Evolutionary conservation across 2,797 vertebrate genomes (phyloP).

Genomic region (Acanthiza pusilla): DNA sequence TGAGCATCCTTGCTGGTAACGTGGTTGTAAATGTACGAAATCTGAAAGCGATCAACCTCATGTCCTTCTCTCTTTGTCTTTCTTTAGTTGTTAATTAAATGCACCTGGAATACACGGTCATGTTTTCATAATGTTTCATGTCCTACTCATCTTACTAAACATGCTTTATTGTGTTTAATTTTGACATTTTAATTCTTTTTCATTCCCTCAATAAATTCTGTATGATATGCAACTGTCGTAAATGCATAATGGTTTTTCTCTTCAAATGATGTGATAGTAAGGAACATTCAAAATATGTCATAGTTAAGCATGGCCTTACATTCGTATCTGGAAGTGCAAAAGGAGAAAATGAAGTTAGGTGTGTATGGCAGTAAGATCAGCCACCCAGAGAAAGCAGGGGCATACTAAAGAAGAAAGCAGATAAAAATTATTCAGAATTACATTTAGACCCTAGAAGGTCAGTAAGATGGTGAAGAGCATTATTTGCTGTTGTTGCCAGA

Average conservation of each 20-base stretch:
- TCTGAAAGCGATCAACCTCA: neutral
- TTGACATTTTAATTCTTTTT: neutral
- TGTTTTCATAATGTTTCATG: neutral
- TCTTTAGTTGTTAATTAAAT: neutral
- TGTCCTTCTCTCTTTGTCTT: neutral
- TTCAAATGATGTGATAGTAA: neutral
- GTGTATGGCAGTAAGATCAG: neutral
- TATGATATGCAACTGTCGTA: neutral
- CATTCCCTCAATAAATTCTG: neutral
- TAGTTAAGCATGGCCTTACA: neutral
- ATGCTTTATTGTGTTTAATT: neutral
- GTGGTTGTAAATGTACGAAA: neutral
- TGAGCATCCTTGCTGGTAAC: neutral
- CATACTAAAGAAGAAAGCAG: neutral
- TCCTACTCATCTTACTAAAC: neutral
- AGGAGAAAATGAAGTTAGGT: neutral
- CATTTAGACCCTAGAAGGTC: neutral
- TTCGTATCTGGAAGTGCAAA: neutral
- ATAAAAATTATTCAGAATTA: neutral
- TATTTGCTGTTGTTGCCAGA: neutral
- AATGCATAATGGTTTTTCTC: neutral
- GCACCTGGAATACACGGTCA: accelerated
- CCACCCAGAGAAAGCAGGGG: neutral
- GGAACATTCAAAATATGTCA: neutral
- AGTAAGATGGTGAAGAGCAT: neutral